These are phyloP conservation scores for Pachydiplax longipennis DNA, from an alignment of 2,888 invertebrate species.

Conservation along the genomic window DNA sequence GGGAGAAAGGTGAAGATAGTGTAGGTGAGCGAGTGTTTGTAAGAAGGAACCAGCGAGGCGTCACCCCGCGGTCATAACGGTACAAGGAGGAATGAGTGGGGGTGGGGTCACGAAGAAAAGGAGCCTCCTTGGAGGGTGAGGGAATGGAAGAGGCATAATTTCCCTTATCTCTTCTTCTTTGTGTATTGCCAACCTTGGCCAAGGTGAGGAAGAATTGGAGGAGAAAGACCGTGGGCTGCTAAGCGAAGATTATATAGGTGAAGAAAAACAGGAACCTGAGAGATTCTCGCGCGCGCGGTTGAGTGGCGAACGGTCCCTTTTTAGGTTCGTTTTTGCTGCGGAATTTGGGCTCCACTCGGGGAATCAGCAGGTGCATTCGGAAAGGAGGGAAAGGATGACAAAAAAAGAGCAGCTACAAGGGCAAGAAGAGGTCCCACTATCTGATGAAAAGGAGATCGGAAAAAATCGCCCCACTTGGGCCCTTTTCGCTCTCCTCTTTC, in stretches of 20 bases:
- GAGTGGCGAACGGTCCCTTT: not conserved
- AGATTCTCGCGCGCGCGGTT: not conserved
- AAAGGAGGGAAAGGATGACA: not conserved
- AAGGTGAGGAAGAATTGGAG: not conserved
- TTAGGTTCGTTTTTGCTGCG: not conserved
- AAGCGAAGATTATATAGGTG: not conserved
- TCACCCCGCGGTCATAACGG: conserved; percentile 37
- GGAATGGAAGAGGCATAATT: not conserved
- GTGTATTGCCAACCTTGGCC: not conserved
- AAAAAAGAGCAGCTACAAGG: not conserved
- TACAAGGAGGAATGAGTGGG: not conserved
- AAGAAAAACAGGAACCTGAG: not conserved
- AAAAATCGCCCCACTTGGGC: not conserved
- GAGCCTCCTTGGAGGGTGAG: not conserved
- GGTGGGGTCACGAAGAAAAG: not conserved
- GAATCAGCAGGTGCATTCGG: not conserved
- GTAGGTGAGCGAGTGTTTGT: not conserved
- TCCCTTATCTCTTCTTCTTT: not conserved
- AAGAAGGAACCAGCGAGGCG: conserved; percentile 31
- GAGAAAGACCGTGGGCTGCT: not conserved
- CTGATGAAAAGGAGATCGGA: not conserved
- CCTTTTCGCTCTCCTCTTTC: not conserved
- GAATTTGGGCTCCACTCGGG: not conserved
- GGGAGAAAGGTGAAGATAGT: not conserved
- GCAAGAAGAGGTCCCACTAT: not conserved